A percentile compares a stretch with the other conserved stretches of the same genome.
phyloP scores from a whole-genome alignment of 1,140 invertebrate genomes.

The Drosophila nannoptera region DNA sequence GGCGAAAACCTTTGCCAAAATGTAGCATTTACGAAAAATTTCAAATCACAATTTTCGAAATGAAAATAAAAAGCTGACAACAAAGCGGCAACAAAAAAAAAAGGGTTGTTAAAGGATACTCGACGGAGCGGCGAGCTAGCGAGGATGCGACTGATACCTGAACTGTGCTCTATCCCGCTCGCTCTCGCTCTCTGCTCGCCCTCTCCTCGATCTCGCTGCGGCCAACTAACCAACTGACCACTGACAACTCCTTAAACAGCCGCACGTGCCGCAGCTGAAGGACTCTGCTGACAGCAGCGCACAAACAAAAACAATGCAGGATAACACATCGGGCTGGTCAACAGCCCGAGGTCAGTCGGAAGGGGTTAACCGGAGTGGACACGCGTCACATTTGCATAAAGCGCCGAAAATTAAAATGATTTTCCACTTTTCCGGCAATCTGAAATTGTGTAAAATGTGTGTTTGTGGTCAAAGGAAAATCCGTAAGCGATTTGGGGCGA shows the following conservation, averaged over 20 bases:
- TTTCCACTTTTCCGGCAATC: slow-evolving; percentile 27
- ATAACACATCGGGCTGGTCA: slow-evolving; percentile 46
- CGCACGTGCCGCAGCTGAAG: slow-evolving; percentile 50
- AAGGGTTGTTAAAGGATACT: slow-evolving; percentile 52
- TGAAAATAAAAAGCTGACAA: slow-evolving; percentile 57
- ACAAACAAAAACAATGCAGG: background rate
- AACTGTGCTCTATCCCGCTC: background rate
- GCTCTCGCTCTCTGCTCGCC: background rate
- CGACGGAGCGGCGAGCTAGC: background rate
- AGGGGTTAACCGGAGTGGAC: slow-evolving; percentile 56
- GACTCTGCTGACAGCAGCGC: slow-evolving; percentile 39
- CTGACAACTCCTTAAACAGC: slow-evolving; percentile 55
- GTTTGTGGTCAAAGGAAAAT: slow-evolving; percentile 52
- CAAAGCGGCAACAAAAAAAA: slow-evolving; percentile 39
- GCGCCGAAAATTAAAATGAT: slow-evolving; percentile 15
- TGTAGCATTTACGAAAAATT: slow-evolving; percentile 70
- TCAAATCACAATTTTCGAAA: slow-evolving; percentile 63
- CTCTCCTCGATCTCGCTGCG: background rate
- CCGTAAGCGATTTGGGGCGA: slow-evolving; percentile 37
- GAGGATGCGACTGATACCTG: background rate
- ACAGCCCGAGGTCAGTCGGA: slow-evolving; percentile 33
- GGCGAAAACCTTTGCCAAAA: slow-evolving; percentile 64
- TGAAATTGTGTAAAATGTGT: slow-evolving; percentile 10
- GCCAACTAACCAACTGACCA: slow-evolving; percentile 50
- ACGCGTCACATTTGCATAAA: slow-evolving; percentile 52